These are phyloP conservation scores for Gobio occitaniae DNA, from an alignment of 2,797 vertebrate genomes.

Conservation along the genomic window DNA sequence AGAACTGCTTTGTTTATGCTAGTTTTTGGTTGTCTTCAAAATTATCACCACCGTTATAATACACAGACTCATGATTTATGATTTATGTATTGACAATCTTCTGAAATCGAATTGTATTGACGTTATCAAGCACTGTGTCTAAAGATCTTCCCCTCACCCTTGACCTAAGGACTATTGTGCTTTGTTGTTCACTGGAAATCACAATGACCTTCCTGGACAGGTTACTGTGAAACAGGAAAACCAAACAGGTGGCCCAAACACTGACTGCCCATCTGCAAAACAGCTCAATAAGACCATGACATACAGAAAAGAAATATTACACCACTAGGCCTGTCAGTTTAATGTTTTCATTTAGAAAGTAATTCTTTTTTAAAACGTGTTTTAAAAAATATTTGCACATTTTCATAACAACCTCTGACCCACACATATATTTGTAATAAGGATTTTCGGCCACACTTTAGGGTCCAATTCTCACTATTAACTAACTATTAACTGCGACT, in stretches of 20 bases:
- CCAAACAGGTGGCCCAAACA: constrained; percentile 71
- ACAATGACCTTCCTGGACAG: constrained; percentile 59
- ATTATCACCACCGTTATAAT: neutral
- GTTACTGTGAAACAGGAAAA: constrained; percentile 62
- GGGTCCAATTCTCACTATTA: too few relatives aligned
- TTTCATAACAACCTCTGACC: neutral
- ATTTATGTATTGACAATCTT: neutral
- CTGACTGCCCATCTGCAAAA: constrained; percentile 70
- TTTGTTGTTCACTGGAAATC: constrained; percentile 63
- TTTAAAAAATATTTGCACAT: neutral
- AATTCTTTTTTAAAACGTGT: neutral
- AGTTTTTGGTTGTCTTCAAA: neutral
- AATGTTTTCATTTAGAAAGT: neutral
- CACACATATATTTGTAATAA: neutral
- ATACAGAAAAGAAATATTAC: neutral
- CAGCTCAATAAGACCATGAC: neutral
- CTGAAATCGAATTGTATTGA: neutral
- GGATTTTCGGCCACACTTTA: neutral
- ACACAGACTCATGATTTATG: neutral
- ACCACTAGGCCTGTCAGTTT: neutral
- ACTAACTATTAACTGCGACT: too few relatives aligned
- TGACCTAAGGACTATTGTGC: constrained; percentile 67
- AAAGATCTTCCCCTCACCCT: constrained; percentile 55
- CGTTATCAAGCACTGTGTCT: neutral
- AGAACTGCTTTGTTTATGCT: constrained; percentile 18